Evolutionary conservation across 2,113 vertebrate species (phyloP).

Genomic region (Cyprinus carpio): DNA sequence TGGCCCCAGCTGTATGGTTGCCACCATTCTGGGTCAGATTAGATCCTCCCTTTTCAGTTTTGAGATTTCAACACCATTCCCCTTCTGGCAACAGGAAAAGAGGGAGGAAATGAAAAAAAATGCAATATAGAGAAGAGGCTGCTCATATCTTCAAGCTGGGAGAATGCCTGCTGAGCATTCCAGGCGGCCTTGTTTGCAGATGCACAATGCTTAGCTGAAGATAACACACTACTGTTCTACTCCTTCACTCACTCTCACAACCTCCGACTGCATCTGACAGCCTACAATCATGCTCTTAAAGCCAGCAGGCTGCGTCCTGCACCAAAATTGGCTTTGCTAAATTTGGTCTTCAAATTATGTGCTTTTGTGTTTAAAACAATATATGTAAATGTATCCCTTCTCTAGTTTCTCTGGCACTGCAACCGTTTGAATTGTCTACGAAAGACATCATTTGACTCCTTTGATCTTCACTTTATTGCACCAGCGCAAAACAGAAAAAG

Average conservation of each 20-base stretch:
- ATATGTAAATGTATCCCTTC: neutral
- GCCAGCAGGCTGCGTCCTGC: neutral
- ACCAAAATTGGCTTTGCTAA: slow-evolving; percentile 9
- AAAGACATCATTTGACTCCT: neutral
- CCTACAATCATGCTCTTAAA: slow-evolving; percentile 32
- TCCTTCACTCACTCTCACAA: slow-evolving; percentile 16
- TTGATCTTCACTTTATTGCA: neutral
- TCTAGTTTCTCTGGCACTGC: neutral
- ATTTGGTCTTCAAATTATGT: slow-evolving; percentile 19
- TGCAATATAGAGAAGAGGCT: neutral
- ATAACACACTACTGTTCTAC: slow-evolving; percentile 23
- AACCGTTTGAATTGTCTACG: neutral
- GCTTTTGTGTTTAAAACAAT: neutral
- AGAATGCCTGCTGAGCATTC: neutral
- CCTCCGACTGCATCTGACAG: slow-evolving; percentile 19
- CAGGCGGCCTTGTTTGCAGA: slow-evolving; percentile 3
- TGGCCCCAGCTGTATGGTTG: slow-evolving; percentile 1
- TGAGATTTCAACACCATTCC: neutral
- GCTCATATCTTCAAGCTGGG: slow-evolving; percentile 2
- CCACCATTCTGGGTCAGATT: neutral
- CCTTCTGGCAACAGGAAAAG: slow-evolving; percentile 3
- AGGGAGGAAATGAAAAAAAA: neutral
- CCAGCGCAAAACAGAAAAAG: neutral
- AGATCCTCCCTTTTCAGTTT: neutral
- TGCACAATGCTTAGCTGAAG: slow-evolving; percentile 28